Conservation (phyloP, 2,888 invertebrate genomes). For the Schrankia costaestrigalis region DNA sequence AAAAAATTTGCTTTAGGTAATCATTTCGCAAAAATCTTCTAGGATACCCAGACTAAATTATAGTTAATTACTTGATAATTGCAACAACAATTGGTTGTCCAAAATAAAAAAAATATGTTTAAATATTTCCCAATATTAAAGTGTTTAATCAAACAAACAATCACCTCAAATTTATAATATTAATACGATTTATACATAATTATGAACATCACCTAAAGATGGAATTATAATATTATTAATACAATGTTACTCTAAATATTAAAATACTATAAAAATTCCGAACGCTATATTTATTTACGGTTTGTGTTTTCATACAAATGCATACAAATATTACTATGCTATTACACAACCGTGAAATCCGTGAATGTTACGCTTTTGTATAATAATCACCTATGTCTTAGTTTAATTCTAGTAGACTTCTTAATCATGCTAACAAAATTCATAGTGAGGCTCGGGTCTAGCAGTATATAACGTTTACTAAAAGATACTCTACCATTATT, state of each 20-base stretch:
- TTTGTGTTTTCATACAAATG: conserved; percentile 15
- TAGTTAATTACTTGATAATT: no score
- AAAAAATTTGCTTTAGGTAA: no score
- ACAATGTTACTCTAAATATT: conserved; percentile 2
- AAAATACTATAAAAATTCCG: not conserved
- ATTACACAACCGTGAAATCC: conserved; percentile 48
- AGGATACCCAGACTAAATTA: no score
- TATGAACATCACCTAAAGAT: no score
- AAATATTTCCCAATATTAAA: no score
- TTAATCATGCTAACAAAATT: not conserved
- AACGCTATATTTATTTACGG: conserved; percentile 9
- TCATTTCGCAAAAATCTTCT: no score
- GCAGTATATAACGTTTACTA: conserved; percentile 1
- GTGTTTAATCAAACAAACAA: no score
- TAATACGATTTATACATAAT: no score
- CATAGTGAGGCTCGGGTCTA: conserved; percentile 6
- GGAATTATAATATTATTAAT: no score
- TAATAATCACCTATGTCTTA: conserved; percentile 11
- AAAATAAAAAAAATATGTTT: no score
- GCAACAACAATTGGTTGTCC: no score
- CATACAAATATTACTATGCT: conserved; percentile 28
- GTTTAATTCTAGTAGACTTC: conserved; percentile 6
- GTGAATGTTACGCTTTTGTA: conserved; percentile 34
- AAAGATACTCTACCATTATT: conserved; percentile 1
- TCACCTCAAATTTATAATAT: no score